Conservation (phyloP, 2,888 invertebrate species). For the Lochmaea crataegi region DNA sequence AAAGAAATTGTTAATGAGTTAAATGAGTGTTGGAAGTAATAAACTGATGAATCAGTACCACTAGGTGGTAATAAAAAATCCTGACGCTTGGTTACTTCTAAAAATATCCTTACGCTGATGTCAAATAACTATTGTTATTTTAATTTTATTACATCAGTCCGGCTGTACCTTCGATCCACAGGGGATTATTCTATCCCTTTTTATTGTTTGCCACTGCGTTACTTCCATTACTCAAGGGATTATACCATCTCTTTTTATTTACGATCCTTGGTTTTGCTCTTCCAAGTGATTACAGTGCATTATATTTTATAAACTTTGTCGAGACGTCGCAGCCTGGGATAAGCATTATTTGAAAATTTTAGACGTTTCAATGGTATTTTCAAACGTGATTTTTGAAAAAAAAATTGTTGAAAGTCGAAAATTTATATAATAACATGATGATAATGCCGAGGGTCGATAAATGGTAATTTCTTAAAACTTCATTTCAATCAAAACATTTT, state of each 20-base stretch:
- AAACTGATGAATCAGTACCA: no score
- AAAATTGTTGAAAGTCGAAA: background rate
- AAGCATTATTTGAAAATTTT: slow-evolving; percentile 4
- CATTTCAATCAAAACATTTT: no score
- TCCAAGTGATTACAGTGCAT: slow-evolving; percentile 11
- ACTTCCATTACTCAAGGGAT: slow-evolving; percentile 17
- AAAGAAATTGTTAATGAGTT: no score
- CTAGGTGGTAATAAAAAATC: no score
- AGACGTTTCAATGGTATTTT: background rate
- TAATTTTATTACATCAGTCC: background rate
- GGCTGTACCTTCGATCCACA: background rate
- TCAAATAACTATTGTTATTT: background rate
- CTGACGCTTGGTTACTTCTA: background rate
- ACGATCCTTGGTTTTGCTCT: slow-evolving; percentile 13
- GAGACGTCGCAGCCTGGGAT: background rate
- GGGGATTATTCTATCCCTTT: background rate
- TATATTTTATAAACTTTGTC: slow-evolving; percentile 21
- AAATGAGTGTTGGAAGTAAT: no score
- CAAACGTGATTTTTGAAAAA: background rate
- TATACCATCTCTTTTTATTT: slow-evolving; percentile 24
- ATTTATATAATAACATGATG: no score
- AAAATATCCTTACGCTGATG: background rate
- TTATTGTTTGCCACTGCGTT: background rate
- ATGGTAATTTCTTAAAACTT: no score
- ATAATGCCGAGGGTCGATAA: no score